These are phyloP conservation scores for Chloropsis hardwickii DNA, from an alignment of 2,113 vertebrate genomes.

Conservation along the genomic window DNA sequence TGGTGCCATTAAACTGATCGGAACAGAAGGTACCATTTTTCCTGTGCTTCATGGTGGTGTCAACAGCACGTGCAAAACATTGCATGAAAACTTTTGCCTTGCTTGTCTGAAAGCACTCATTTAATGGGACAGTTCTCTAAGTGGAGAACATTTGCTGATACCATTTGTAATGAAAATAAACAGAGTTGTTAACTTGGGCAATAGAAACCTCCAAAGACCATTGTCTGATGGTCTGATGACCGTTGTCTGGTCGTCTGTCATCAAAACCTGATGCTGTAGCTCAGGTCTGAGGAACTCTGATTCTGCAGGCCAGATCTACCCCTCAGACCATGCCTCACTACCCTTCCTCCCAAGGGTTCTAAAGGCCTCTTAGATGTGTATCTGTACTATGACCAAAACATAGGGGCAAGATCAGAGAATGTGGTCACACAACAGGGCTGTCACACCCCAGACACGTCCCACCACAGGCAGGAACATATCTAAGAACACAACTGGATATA, in stretches of 20 bases:
- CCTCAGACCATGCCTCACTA: neutral
- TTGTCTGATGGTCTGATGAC: neutral
- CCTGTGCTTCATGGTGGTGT: neutral
- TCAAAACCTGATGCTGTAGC: neutral
- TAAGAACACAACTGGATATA: neutral
- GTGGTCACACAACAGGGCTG: neutral
- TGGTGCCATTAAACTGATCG: neutral
- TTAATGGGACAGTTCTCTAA: neutral
- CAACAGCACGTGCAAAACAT: neutral
- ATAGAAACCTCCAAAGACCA: neutral
- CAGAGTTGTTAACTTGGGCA: neutral
- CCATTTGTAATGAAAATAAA: neutral
- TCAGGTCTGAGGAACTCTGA: neutral
- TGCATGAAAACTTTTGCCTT: neutral
- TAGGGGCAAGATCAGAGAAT: neutral
- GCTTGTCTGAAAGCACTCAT: neutral
- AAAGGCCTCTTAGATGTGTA: neutral
- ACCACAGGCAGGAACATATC: neutral
- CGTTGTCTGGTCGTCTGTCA: neutral
- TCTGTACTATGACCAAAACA: neutral
- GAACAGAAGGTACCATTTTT: neutral
- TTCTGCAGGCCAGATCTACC: neutral
- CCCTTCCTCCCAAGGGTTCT: neutral
- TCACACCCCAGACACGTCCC: neutral
- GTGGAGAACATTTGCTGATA: neutral